Evolutionary conservation across 1,140 invertebrate genomes (phyloP), one percentile per base, ranked within the genome.

Genomic region (Diabrotica virgifera): DNA sequence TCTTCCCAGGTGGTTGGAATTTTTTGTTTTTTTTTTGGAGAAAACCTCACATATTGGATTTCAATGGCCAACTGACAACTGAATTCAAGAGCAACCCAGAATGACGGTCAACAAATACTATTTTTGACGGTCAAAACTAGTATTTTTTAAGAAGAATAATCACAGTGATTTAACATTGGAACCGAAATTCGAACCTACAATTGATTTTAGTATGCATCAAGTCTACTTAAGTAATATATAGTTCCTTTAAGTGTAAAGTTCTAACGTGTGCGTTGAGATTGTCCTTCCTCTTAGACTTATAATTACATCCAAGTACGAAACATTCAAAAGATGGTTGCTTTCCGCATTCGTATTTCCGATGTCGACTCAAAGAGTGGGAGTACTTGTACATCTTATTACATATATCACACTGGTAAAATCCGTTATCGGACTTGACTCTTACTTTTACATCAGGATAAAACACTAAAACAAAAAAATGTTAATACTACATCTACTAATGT

Each of bases 321-420:
- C 84, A 85, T 24, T 76, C 69, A 66, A 82, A 83, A 62, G 70
- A 73, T 5, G 79, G 76, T 60, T 80, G 78, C 60, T 87, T 84
- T 2, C 86, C 87, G 64, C 87, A 89, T 66, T 89, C 87, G 65
- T 87, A 85, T 57, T 83, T 83, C 67, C 84, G 76, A 72, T 89
- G 88, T 9, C 58, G 59, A 24, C 54, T 55, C 46, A 68, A 52
- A 8, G 58, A 62, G 35, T 59, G 57, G 10, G 59, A 57, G 52
- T 64, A 65, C 54, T 68, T 68, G 37, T 68, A 68, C 35, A 36
- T 37, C 14, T 67, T 67, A n/a, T 24, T 13, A 50, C 65, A 67
- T 38, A 46, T 36, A 7, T 40, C 13, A 40, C 65, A 67, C 53
- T 61, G 52, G 35, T 59, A 40, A 12, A 54, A 40, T 35, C 9